Evolutionary conservation across 1,140 invertebrate genomes (phyloP).

Genomic region (Globodera rostochiensis): DNA sequence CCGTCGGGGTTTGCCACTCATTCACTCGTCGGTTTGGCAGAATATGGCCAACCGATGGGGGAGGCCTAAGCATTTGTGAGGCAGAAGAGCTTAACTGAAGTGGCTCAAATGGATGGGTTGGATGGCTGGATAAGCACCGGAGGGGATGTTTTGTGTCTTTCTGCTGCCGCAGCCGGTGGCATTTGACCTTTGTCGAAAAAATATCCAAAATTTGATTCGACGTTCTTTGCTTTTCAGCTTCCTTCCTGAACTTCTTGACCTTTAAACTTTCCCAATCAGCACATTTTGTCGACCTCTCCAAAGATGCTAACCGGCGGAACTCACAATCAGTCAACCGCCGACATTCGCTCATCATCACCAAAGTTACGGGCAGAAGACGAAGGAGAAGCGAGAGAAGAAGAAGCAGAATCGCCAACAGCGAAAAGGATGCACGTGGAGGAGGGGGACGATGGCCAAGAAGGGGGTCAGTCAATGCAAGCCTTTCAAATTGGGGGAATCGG

Average conservation of each 20-base stretch:
- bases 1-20: not conserved
- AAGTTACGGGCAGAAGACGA: constrained; percentile 1
- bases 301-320: not conserved
- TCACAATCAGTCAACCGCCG: not conserved
- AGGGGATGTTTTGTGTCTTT: not conserved
- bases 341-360: not conserved
- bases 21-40: not conserved
- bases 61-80: constrained; percentile 3
- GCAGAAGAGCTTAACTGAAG: constrained; percentile 10
- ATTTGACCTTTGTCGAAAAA: no score
- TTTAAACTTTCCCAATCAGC: not conserved
- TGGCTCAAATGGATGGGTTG: not conserved
- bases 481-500: no score
- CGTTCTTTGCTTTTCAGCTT: no score
- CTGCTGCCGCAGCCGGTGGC: not conserved
- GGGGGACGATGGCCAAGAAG: not conserved
- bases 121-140: not conserved
- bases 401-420: not conserved
- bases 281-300: not conserved
- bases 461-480: not conserved
- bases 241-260: not conserved
- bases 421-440: not conserved
- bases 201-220: not conserved
- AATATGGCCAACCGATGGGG: constrained; percentile 7
- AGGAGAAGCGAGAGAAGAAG: not conserved